Base-by-base conservation (phyloP, 53 echinoderm and acorn worm genomes). In the Holothuria leucospilota region DNA sequence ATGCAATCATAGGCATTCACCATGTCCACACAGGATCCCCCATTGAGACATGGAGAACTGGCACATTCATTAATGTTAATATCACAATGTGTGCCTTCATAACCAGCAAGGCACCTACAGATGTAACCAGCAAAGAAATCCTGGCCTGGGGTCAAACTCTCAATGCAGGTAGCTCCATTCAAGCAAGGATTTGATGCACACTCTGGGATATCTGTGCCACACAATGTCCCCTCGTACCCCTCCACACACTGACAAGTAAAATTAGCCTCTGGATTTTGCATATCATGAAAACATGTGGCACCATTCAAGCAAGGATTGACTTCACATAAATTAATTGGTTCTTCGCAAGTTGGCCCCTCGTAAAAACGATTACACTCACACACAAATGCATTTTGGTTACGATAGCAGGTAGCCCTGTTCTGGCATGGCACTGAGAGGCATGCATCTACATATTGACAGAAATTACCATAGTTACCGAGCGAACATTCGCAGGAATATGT, bases 301-400 rank as follows among this genome's bases (percentile, higher is more conserved):
- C 89, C 99, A 29, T 99, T 99, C 8, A 89, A 14, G 70, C 99
- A 95, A 11, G 71, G 92, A 63, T 99, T 94, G 0, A 84, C 82
- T 4, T 92, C 91, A 69, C 99, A 99, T 51, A 94, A 90, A 81
- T 99, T 92, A 23, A 95, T 89, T 0, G 95, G 94, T 40, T 85
- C 86, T 28, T 95, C 91, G 72, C 99, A 99, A 59, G 90, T 84
- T n/a, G 49, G 38, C 9, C 99, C 99, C 67, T 85, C 84, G 58
- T 94, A 99, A 77, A 92, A 89, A 10, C 61, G 87, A 21, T 89
- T 95, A 52, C 99, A 99, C 23, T 71, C 51, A 58, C 99, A 99
- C 0, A 78, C 42, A 75, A 86, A 93, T 29, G 70, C 64, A 16
- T 71, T 92, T 21, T 53, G 58, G n/a, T 88, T 63, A 12, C 90